These are phyloP conservation scores for Phyllostomus discolor DNA, from an alignment of 2,113 vertebrate species.

Conservation along the genomic window DNA sequence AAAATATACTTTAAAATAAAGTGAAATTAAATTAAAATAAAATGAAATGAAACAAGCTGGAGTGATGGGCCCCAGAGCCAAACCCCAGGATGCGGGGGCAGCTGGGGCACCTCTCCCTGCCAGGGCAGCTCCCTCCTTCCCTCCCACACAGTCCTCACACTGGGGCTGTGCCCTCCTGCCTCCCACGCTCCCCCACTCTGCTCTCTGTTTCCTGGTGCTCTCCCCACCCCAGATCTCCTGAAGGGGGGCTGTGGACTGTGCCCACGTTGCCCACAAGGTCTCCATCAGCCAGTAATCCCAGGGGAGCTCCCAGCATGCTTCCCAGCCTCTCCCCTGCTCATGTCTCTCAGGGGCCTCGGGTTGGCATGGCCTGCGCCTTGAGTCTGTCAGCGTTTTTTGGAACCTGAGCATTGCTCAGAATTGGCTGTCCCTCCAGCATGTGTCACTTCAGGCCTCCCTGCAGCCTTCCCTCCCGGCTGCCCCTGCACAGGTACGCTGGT, in stretches of 20 bases:
- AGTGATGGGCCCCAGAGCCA: neutral
- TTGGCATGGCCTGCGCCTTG: neutral
- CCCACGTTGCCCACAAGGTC: neutral
- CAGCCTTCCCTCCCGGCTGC: neutral
- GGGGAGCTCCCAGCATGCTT: neutral
- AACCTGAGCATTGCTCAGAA: neutral
- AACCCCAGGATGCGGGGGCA: neutral
- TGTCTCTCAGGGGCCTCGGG: neutral
- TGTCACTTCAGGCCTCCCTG: neutral
- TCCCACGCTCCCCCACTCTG: fast-evolving
- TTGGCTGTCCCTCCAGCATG: neutral
- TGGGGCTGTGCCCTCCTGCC: neutral
- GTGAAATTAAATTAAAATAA: too few species aligned
- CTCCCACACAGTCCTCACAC: neutral
- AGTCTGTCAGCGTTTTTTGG: neutral
- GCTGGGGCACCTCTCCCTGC: fast-evolving
- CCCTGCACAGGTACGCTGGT: neutral
- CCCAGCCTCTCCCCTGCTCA: neutral
- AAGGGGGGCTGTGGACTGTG: neutral
- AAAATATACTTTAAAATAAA: too few species aligned
- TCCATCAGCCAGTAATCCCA: neutral
- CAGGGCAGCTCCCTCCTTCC: too few species aligned
- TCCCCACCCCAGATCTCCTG: neutral
- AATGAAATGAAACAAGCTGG: neutral
- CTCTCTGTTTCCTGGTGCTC: neutral